These are phyloP conservation scores for Coregonus clupeaformis DNA, from an alignment of 2,113 vertebrate species.

Conservation along the genomic window DNA sequence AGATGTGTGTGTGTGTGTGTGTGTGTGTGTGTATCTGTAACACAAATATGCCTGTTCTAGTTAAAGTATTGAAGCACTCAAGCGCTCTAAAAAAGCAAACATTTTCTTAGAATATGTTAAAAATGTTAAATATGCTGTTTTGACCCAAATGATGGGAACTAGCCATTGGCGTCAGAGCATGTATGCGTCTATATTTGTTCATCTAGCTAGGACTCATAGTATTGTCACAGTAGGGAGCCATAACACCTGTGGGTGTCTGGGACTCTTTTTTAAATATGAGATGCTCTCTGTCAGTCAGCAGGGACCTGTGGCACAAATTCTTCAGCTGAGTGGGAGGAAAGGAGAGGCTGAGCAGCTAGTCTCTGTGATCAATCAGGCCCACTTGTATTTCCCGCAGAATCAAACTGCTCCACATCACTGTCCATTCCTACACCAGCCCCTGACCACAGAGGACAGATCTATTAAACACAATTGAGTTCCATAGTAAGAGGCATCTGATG, in stretches of 20 bases:
- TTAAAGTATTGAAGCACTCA: background rate
- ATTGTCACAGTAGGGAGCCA: background rate
- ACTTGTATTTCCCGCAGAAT: conserved; percentile 49
- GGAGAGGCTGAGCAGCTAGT: conserved; percentile 16
- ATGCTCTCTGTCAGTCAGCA: conserved; percentile 8
- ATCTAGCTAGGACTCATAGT: background rate
- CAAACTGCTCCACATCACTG: background rate
- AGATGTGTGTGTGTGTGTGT: background rate
- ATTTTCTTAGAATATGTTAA: background rate
- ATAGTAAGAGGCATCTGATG: background rate
- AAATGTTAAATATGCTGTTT: conserved; percentile 6
- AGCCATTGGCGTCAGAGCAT: conserved; percentile 4
- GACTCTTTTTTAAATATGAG: conserved; percentile 15
- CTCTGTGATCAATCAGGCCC: conserved; percentile 35
- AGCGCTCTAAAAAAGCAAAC: background rate
- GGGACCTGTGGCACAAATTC: conserved; percentile 18
- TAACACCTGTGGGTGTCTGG: conserved; percentile 7
- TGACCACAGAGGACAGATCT: background rate
- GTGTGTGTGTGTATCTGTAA: background rate
- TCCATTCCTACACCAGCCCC: background rate
- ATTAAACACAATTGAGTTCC: background rate
- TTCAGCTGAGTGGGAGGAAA: conserved; percentile 37
- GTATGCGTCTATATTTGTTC: background rate
- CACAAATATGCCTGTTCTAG: background rate
- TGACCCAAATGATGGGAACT: conserved; percentile 32